Evolutionary conservation across 2,888 invertebrate species (phyloP).

Genomic region (Limnephilus rhombicus): DNA sequence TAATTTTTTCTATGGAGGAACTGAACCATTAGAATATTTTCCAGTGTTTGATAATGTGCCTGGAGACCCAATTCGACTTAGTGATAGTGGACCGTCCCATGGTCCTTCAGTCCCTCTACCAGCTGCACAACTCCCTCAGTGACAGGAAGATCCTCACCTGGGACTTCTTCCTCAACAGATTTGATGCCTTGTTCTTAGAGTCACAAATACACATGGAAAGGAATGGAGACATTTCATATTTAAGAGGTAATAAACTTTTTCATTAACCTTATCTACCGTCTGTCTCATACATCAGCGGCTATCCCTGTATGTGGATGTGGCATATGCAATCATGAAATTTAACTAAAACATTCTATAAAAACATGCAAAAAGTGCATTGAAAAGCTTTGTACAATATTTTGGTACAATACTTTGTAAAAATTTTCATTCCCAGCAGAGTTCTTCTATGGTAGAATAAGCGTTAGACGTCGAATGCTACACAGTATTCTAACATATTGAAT

Average conservation of each 20-base stretch:
- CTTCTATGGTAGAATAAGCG: too few relatives aligned
- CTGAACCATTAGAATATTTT: constrained; percentile 64
- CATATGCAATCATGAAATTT: too few relatives aligned
- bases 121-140: constrained; percentile 94
- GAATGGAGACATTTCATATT: constrained; percentile 88
- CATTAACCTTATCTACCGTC: background rate
- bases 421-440: too few relatives aligned
- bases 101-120: constrained; percentile 96
- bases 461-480: too few relatives aligned
- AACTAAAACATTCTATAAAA: too few relatives aligned
- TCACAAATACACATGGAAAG: constrained; percentile 95
- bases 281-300: too few relatives aligned
- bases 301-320: too few relatives aligned
- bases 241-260: constrained; percentile 81
- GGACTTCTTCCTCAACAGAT: constrained; percentile 98
- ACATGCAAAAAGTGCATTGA: too few relatives aligned
- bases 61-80: constrained; percentile 98
- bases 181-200: constrained; percentile 96
- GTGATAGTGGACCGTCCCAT: constrained; percentile 98
- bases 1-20: background rate
- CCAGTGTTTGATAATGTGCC: constrained; percentile 91
- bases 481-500: too few relatives aligned
- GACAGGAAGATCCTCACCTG: constrained; percentile 94
- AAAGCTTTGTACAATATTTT: too few relatives aligned
- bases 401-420: too few relatives aligned